A percentile compares a stretch with the other conserved stretches of the same genome.
Evolutionary conservation across 2,797 vertebrate species (phyloP).

Genomic region (Micropoecilia bifurca): DNA sequence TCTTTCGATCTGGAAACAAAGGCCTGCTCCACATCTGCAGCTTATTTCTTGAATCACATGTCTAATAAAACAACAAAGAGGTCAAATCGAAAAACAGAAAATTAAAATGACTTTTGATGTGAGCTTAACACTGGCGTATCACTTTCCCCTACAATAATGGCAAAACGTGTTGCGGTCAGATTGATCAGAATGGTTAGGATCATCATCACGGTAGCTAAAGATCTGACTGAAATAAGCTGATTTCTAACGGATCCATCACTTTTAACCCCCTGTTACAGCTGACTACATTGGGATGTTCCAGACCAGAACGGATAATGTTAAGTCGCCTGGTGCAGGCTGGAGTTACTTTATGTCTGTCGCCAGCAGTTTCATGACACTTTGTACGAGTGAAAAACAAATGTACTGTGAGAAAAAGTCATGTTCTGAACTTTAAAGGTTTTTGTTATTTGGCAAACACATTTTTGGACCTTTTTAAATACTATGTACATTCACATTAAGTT

Average conservation of each 20-base stretch:
- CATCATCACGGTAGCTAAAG: constrained; percentile 42
- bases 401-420: constrained; percentile 76
- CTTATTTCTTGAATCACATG: constrained; percentile 28
- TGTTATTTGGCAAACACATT: constrained; percentile 91
- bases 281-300: constrained; percentile 16
- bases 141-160: constrained; percentile 36
- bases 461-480: constrained; percentile 95
- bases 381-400: constrained; percentile 60
- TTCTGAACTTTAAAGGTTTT: constrained; percentile 86
- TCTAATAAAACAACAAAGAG: constrained; percentile 34
- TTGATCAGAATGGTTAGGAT: constrained; percentile 27
- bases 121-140: constrained; percentile 70
- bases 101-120: constrained; percentile 46
- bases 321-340: constrained; percentile 42
- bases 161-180: constrained; percentile 23
- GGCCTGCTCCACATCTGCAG: constrained; percentile 19
- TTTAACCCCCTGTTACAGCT: not conserved
- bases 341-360: constrained; percentile 44
- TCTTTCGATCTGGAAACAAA: constrained; percentile 31
- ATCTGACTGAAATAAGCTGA: constrained; percentile 42
- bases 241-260: constrained; percentile 31
- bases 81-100: constrained; percentile 18
- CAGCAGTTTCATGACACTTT: constrained; percentile 55
- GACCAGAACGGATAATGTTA: constrained; percentile 18
- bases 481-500: constrained; percentile 98